Evolutionary conservation across 2,797 vertebrate genomes (phyloP).

Genomic region (Enteromius thamalakanensis): DNA sequence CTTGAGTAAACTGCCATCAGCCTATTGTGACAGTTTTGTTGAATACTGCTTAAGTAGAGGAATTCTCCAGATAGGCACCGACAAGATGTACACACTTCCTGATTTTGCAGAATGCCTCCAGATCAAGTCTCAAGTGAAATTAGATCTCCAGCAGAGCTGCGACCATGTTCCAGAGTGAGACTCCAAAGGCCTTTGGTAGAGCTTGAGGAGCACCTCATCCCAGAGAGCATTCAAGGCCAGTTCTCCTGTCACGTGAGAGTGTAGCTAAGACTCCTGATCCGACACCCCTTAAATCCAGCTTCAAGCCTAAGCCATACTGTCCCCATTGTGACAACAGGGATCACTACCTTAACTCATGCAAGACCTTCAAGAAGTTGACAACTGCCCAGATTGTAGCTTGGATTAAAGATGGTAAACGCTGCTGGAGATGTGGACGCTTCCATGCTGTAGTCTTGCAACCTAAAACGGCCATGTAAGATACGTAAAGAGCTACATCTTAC

Average conservation of each 20-base stretch:
- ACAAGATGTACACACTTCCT: no score
- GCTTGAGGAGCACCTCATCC: neutral
- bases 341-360: constrained; percentile 50
- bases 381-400: constrained; percentile 16
- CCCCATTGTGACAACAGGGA: constrained; percentile 37
- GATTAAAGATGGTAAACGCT: constrained; percentile 31
- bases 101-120: no score
- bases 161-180: no score
- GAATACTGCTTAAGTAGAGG: no score
- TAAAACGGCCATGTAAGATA: constrained; percentile 48
- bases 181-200: neutral
- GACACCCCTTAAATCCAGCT: neutral
- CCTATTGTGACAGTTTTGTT: no score
- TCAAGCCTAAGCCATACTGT: constrained; percentile 42
- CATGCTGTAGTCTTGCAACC: constrained; percentile 44
- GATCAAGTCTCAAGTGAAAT: no score
- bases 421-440: constrained; percentile 48
- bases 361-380: constrained; percentile 44
- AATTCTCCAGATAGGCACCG: no score
- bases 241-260: neutral
- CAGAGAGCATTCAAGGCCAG: neutral
- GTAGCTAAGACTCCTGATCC: neutral
- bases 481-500: constrained; percentile 57
- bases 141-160: no score
- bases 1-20: no score